These are phyloP conservation scores for Thaumetopoea pityocampa DNA, from an alignment of 1,140 invertebrate species.

Conservation along the genomic window DNA sequence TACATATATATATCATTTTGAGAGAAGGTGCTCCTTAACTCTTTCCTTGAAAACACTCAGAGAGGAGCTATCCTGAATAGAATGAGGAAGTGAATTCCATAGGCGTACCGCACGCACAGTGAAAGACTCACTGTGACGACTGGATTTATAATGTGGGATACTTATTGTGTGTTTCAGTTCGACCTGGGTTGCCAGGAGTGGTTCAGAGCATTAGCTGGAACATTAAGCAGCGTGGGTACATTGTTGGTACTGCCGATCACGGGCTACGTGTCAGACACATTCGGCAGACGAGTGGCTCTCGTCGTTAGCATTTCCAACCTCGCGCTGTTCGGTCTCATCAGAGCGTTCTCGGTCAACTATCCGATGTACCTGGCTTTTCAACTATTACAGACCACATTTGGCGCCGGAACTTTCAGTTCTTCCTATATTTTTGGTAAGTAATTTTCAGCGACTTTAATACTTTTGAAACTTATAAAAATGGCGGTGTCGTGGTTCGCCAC, in stretches of 20 bases:
- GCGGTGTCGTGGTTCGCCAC: too few relatives aligned
- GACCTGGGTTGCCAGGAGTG: slow-evolving; percentile 51
- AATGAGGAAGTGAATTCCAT: too few relatives aligned
- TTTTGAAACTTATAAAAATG: too few relatives aligned
- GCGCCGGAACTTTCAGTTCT: slow-evolving; percentile 62
- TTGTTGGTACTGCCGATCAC: slow-evolving; percentile 52
- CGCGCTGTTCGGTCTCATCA: slow-evolving; percentile 77
- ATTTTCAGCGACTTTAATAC: background rate
- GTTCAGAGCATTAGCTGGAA: slow-evolving; percentile 47
- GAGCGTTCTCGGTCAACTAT: slow-evolving; percentile 81
- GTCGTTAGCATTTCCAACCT: slow-evolving; percentile 77
- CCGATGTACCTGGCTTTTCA: slow-evolving; percentile 79
- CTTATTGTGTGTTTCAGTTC: slow-evolving; percentile 39
- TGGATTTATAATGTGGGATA: too few relatives aligned
- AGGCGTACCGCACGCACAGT: too few relatives aligned
- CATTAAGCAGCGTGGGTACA: slow-evolving; percentile 49
- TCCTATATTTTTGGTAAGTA: slow-evolving; percentile 60
- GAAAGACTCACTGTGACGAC: too few relatives aligned
- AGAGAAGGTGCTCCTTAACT: too few relatives aligned
- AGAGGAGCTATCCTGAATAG: too few relatives aligned
- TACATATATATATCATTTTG: too few relatives aligned
- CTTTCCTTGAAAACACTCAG: too few relatives aligned
- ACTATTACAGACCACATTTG: slow-evolving; percentile 78
- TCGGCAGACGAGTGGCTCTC: slow-evolving; percentile 78
- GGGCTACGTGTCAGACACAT: slow-evolving; percentile 78